Evolutionary conservation across 2,888 invertebrate species (phyloP), one percentile per base, ranked within the genome.

Genomic region (Augiades crinisus): DNA sequence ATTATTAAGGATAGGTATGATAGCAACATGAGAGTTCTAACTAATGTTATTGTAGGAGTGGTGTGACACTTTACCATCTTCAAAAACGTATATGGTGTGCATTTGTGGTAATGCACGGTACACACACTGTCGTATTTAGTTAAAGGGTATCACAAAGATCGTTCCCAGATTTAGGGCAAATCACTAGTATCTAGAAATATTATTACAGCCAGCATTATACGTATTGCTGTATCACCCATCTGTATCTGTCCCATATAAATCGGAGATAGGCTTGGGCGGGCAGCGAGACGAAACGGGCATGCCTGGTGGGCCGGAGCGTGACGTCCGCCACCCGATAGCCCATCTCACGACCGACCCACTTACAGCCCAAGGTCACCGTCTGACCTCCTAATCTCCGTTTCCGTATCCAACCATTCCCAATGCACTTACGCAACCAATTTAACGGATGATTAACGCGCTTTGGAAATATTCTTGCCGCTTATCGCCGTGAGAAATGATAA

Each of bases 281-380:
- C 21, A 38, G 40, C 47, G 55, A 55, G 46, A 41, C 59, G 51
- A 54, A 61, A 60, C 63, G 60, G 60, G 62, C 62, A 37, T 40
- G 49, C 58, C 55, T 63, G 71, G 75, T 69, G 71, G 78, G 68
- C 68, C 74, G 64, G 72, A 78, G 84, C 87, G 87, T 89, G 86
- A 88, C 87, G 88, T 78, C 84, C 85, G 81, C 87, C 83, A 86
- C 59, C 67, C 65, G 67, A 67, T 64, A 87, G 84, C 79, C 80
- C 81, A 85, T 83, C 88, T 87, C 85, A 88, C 89, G 87, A 88
- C 69, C 82, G 88, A 79, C 89, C 84, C 67, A 85, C 86, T 87
- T 86, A 63, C 70, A 68, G 59, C 67, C 69, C 88, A 89, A 88
- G 89, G 88, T 88, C 86, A 86, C 78, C 73, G 76, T 62, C 68